Conservation (phyloP, 2,888 invertebrate genomes). For the Limnephilus lunatus region DNA sequence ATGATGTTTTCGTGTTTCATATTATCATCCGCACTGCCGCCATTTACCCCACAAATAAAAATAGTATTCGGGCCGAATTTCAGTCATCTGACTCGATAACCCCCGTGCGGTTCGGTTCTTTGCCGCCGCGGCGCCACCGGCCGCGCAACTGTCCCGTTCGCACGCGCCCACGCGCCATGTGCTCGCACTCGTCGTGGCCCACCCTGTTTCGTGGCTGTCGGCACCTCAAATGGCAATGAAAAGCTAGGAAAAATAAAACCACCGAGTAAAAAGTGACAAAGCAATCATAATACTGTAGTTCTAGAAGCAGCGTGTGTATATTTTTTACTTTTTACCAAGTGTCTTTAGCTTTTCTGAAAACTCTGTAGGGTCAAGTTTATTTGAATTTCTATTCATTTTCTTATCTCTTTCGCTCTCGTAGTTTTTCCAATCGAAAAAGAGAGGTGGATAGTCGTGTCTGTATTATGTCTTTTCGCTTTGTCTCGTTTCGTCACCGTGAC, state of each 20-base stretch:
- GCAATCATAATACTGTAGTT: neutral
- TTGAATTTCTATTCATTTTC: neutral
- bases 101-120: conserved; percentile 46
- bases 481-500: conserved; percentile 57
- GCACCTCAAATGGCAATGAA: neutral
- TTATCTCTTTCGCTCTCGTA: conserved; percentile 9
- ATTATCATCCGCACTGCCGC: neutral
- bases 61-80: conserved; percentile 9
- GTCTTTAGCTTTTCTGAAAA: neutral
- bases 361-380: neutral
- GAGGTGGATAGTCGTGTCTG: conserved; percentile 4
- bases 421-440: neutral
- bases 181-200: neutral
- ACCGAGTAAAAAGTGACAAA: neutral
- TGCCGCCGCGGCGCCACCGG: conserved; percentile 51
- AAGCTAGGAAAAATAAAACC: neutral
- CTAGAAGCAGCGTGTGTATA: neutral
- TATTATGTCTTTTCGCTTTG: neutral
- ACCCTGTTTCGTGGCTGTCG: conserved; percentile 19
- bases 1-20: conserved; percentile 47
- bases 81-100: conserved; percentile 58
- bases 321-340: neutral
- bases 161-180: conserved; percentile 31
- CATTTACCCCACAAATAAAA: neutral
- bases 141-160: conserved; percentile 7